phyloP scores from a whole-genome alignment of 1,140 invertebrate species.

The Maniola jurtina region DNA sequence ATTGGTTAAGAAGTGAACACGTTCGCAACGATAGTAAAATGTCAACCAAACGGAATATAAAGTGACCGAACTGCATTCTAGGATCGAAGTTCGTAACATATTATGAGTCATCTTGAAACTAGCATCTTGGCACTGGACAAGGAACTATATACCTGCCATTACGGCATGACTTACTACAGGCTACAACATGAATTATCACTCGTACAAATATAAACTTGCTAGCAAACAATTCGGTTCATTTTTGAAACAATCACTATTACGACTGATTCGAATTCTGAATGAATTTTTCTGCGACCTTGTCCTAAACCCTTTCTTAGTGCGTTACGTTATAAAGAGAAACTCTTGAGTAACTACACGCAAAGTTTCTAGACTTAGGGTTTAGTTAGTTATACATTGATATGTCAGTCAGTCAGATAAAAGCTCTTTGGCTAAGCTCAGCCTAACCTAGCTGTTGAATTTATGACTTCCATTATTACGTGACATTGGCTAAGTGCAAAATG shows the following conservation, averaged over 20 bases:
- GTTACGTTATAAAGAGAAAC: too few species aligned
- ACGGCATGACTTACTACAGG: constrained; percentile 46
- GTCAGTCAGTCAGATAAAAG: neutral
- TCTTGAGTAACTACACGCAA: too few species aligned
- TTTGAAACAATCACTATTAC: too few species aligned
- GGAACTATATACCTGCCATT: constrained; percentile 46
- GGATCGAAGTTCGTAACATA: constrained; percentile 38
- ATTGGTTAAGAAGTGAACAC: neutral
- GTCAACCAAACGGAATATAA: constrained; percentile 28
- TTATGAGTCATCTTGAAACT: constrained; percentile 58
- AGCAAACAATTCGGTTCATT: too few species aligned
- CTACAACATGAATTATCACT: constrained; percentile 8
- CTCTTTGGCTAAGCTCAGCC: too few species aligned
- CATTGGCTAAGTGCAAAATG: too few species aligned
- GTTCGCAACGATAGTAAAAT: constrained; percentile 10
- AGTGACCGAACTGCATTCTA: constrained; percentile 66
- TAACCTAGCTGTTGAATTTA: too few species aligned
- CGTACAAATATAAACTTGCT: neutral
- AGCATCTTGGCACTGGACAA: constrained; percentile 53
- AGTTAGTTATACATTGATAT: neutral
- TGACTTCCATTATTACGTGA: too few species aligned
- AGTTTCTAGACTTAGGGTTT: too few species aligned
- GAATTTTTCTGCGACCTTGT: too few species aligned
- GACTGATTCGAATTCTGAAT: too few species aligned
- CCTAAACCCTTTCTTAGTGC: too few species aligned